Conservation (phyloP, 2,113 vertebrate species). For the Ia io region DNA sequence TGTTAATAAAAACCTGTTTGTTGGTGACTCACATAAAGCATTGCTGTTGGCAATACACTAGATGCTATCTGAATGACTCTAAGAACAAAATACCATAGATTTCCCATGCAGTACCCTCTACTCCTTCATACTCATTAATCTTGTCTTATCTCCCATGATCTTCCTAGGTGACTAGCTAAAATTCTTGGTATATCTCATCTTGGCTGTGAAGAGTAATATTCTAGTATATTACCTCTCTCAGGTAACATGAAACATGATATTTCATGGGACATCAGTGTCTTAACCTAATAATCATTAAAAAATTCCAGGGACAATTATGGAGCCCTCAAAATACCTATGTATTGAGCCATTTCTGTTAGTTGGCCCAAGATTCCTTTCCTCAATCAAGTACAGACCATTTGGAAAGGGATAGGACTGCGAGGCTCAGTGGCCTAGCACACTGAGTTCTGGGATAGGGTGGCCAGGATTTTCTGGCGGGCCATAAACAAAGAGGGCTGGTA, state of each 20-base stretch:
- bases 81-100: neutral
- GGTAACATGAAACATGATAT: neutral
- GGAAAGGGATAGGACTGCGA: neutral
- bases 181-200: neutral
- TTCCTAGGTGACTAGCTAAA: neutral
- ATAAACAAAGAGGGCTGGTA: neutral
- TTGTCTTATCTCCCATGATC: neutral
- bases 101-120: neutral
- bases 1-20: neutral
- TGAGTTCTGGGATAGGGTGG: neutral
- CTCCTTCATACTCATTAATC: neutral
- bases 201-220: neutral
- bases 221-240: neutral
- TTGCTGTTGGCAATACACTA: neutral
- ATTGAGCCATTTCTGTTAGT: neutral
- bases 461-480: neutral
- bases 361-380: neutral
- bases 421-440: neutral
- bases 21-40: neutral
- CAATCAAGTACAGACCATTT: neutral
- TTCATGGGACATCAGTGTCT: neutral
- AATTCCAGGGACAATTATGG: neutral
- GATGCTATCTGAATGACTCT: neutral
- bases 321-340: neutral
- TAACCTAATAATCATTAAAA: neutral